These are phyloP conservation scores for Notarius quadriscutis DNA, from an alignment of 2,113 vertebrate species.

Conservation along the genomic window DNA sequence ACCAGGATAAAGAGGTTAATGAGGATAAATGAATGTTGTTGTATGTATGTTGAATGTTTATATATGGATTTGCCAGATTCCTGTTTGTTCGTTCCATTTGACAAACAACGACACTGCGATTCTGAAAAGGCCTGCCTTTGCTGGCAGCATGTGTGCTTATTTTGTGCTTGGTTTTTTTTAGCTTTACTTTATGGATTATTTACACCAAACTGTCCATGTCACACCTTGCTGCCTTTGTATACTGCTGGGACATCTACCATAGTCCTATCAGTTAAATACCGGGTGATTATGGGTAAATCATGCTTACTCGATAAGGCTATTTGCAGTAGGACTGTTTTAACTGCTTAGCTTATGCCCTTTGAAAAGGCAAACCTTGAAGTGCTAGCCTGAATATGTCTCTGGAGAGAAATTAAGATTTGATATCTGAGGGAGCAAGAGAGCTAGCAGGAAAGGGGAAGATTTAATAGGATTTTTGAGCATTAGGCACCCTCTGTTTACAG, in stretches of 20 bases:
- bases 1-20: neutral
- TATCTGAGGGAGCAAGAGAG: conserved; percentile 54
- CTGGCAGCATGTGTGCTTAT: neutral
- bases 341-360: conserved; percentile 64
- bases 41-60: neutral
- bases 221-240: conserved; percentile 3
- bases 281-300: conserved; percentile 61
- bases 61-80: neutral
- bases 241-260: neutral
- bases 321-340: conserved; percentile 71
- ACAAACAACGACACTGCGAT: neutral
- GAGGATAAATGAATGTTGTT: neutral
- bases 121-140: neutral
- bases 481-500: conserved; percentile 35
- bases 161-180: neutral
- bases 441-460: conserved; percentile 37
- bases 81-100: neutral
- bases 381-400: conserved; percentile 66
- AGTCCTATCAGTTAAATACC: neutral
- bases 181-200: neutral
- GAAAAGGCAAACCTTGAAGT: conserved; percentile 70
- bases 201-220: neutral
- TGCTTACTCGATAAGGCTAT: conserved; percentile 72
- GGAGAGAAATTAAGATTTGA: conserved; percentile 69
- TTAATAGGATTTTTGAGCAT: conserved; percentile 57